A percentile compares a stretch with the other conserved stretches of the same genome.
Conservation (phyloP, 2,113 vertebrate genomes). For the Spilogale gracilis region DNA sequence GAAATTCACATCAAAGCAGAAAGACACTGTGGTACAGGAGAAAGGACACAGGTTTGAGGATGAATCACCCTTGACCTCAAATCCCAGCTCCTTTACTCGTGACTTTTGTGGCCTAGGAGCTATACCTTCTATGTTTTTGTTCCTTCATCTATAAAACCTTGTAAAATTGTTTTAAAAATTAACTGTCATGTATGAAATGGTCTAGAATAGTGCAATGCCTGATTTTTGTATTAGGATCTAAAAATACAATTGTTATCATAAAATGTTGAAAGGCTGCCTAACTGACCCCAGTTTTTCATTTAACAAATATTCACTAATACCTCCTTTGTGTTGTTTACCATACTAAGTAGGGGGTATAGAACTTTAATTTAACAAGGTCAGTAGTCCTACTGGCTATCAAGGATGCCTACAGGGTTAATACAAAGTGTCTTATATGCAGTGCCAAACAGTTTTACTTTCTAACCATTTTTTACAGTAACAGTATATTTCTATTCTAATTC, state of each 20-base stretch:
- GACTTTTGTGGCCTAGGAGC: background rate
- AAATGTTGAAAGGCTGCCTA: background rate
- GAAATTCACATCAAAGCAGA: slow-evolving; percentile 13
- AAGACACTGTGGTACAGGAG: background rate
- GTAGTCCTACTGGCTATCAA: background rate
- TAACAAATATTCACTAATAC: slow-evolving; percentile 5
- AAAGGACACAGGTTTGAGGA: background rate
- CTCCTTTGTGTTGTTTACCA: background rate
- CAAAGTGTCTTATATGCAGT: background rate
- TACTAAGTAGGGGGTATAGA: background rate
- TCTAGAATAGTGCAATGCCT: background rate
- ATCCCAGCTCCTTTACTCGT: background rate
- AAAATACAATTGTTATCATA: background rate
- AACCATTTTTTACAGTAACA: background rate
- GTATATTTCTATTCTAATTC: slow-evolving; percentile 1
- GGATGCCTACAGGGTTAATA: background rate
- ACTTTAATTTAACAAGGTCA: slow-evolving; percentile 30
- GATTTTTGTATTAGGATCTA: background rate
- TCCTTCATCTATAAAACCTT: background rate
- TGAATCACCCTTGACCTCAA: background rate
- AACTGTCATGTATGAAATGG: background rate
- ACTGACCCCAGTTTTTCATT: background rate
- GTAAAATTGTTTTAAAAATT: background rate
- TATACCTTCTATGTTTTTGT: background rate
- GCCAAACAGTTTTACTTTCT: slow-evolving; percentile 2